phyloP scores from a whole-genome alignment of 53 echinoderm and acorn worm species.

The Holothuria leucospilota region DNA sequence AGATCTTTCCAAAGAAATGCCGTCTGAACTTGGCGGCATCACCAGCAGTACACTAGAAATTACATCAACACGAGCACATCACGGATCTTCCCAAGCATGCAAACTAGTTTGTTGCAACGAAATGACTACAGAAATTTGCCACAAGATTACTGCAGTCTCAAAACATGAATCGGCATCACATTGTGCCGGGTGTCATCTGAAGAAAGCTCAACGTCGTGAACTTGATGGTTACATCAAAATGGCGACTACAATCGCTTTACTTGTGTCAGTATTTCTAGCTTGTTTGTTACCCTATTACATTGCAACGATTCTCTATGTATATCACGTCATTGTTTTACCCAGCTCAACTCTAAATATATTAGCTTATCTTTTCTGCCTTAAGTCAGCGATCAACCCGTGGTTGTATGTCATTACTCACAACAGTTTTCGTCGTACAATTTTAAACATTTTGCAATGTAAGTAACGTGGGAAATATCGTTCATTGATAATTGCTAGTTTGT shows the following conservation, averaged over 20 bases:
- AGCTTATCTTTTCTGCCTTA: neutral
- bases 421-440: slow-evolving; percentile 14
- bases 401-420: slow-evolving; percentile 18
- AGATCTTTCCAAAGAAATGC: too few species aligned
- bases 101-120: too few species aligned
- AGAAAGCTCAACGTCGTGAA: neutral
- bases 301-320: neutral
- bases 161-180: neutral
- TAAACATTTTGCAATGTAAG: neutral
- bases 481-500: too few species aligned
- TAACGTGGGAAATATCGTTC: too few species aligned
- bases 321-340: neutral
- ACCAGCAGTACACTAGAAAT: too few species aligned
- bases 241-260: neutral
- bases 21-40: too few species aligned
- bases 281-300: slow-evolving; percentile 24
- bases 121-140: too few species aligned
- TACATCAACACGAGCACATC: too few species aligned
- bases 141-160: too few species aligned
- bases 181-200: neutral
- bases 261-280: slow-evolving; percentile 3
- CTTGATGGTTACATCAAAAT: slow-evolving; percentile 30
- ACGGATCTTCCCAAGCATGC: too few species aligned
- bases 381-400: slow-evolving; percentile 17
- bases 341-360: neutral